Base-by-base conservation (phyloP, 1,140 invertebrate genomes). In the Drosophila repletoides region DNA sequence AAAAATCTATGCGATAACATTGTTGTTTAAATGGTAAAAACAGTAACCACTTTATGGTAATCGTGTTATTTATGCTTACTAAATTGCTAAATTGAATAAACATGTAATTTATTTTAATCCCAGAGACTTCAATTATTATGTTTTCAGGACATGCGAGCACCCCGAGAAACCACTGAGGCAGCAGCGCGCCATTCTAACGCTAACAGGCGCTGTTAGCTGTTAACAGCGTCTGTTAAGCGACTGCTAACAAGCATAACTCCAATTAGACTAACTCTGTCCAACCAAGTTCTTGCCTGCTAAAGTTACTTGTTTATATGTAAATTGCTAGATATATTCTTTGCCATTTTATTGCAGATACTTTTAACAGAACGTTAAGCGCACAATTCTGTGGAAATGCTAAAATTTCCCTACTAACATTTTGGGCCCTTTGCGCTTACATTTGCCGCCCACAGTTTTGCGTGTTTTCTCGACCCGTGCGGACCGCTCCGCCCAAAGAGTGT, bases 21-120 rank as follows among this genome's bases (percentile, higher is more conserved):
- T 74, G 70, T 71, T 79, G 69, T 73, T 70, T 40, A 60, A 71
- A 55, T n/a, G n/a, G 7, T 15, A 19, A 55, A n/a, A n/a, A n/a
- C n/a, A n/a, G 17, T 53, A 72, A 59, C 40, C 60, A 40, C 7
- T 4, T 7, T 45, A 51, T 28, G 55, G 67, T 55, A 65, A 80
- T 66, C 61, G 38, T 81, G 65, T 65, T 76, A 74, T 72, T 40
- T 67, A 81, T 76, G 77, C 77, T 83, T 83, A 83, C 59, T 72
- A 71, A 67, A 72, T 66, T 72, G 74, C 77, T 72, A 65, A 70
- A 83, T 59, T 56, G 33, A 83, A 83, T 83, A 76, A 81, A 81
- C 55, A 61, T 83, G 72, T 81, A 69, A 36, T 60, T 76, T 76
- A 65, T 72, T 68, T 72, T 40, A 59, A 65, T 21, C 2, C 9